Base-by-base conservation (phyloP, 2,113 vertebrate species). In the Donacobius atricapilla region DNA sequence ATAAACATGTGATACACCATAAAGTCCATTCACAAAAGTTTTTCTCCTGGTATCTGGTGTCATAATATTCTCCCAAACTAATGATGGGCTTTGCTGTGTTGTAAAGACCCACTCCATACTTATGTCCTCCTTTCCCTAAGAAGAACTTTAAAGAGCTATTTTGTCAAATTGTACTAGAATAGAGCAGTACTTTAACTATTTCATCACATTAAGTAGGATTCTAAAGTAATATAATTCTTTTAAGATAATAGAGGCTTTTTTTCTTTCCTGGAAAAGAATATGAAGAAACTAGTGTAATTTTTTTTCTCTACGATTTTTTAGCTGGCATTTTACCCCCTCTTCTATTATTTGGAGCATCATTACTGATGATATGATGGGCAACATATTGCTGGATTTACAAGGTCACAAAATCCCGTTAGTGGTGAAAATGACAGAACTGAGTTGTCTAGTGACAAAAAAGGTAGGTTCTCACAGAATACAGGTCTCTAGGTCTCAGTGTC, bases 331-430 rank as follows among this genome's bases (percentile, higher is more conserved):
- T 10, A 61, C 47, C 14, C 23, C 9, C 3, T 65, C 63, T 84
- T 77, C 79, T 80, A 56, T 89, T 95, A 82, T 85, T 94, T 92
- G 83, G 60, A 94, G 66, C 83, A 93, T 93, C 35, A 73, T 96
- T 95, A 95, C 95, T 94, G 94, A 90, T 88, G 83, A 96, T 92
- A 92, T 79, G 89, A 94, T 53, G 87, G 95, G 92, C 88, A 97
- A 97, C 87, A 94, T 96, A 98, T 90, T 96, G 97, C 83, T 94
- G 15, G 96, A 94, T 97, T 98, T 98, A 95, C 94, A 97, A 94
- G 97, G 97, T 97, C 96, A 97, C 92, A 97, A 97, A 97, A 98
- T 97, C 93, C 95, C 86, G 96, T 97, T 97, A 98, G 94, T 83
- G 79, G 92, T 82, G 96, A 97, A 97, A 97, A 97, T 97, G 96